A percentile compares a stretch with the other conserved stretches of the same genome.
These are phyloP conservation scores for Pristionchus maxplancki DNA, from an alignment of 2,888 invertebrate genomes.

Conservation along the genomic window DNA sequence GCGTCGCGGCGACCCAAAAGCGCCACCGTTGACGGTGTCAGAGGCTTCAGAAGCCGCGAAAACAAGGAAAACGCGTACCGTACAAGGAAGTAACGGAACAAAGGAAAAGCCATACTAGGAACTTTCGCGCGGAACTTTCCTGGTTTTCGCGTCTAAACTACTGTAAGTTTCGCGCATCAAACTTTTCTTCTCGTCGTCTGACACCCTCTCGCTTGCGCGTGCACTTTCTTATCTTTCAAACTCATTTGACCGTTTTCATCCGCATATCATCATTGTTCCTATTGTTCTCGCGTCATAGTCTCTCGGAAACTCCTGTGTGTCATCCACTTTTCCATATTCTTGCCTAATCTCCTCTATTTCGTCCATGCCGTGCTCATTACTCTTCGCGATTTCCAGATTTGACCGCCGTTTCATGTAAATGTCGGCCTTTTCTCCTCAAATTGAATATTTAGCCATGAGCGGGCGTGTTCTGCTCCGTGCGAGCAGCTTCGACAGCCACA, in stretches of 20 bases:
- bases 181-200: slow-evolving; percentile 2
- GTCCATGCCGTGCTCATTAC: neutral
- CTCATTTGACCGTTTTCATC: slow-evolving; percentile 31
- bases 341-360: neutral
- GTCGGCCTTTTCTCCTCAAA: too few species aligned
- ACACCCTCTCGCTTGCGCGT: slow-evolving; percentile 40
- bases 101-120: neutral
- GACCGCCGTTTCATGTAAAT: too few species aligned
- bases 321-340: neutral
- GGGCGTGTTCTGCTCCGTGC: neutral
- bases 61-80: slow-evolving; percentile 1
- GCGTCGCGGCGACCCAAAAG: neutral
- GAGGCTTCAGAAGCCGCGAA: neutral
- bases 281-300: slow-evolving; percentile 18
- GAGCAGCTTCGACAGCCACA: neutral
- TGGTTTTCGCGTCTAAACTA: neutral
- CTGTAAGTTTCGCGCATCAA: slow-evolving; percentile 14
- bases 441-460: neutral
- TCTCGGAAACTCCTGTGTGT: neutral
- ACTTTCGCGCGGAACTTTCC: neutral
- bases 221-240: slow-evolving; percentile 46
- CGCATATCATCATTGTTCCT: slow-evolving; percentile 1
- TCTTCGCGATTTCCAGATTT: neutral
- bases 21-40: neutral
- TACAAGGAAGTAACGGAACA: neutral